These are phyloP conservation scores for Scophthalmus maximus DNA, from an alignment of 2,113 vertebrate species.

Conservation along the genomic window DNA sequence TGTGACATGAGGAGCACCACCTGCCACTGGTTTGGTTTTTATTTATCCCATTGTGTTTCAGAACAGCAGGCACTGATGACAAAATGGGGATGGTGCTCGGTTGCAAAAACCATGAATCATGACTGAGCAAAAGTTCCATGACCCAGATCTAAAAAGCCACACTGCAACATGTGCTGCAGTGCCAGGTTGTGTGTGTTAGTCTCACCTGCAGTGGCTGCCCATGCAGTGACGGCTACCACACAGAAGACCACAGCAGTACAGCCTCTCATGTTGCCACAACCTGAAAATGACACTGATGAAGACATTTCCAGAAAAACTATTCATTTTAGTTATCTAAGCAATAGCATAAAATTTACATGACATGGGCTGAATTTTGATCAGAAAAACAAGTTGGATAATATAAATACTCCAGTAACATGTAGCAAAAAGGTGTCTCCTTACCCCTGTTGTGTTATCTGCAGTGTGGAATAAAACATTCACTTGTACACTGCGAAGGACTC, in stretches of 20 bases:
- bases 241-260: conserved; percentile 40
- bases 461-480: background rate
- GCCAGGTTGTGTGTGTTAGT: background rate
- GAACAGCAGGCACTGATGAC: too few species aligned
- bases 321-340: too few species aligned
- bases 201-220: conserved; percentile 75
- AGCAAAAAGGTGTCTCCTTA: conserved; percentile 23
- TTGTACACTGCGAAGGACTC: background rate
- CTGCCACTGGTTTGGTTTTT: too few species aligned
- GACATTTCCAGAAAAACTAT: background rate
- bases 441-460: conserved; percentile 27
- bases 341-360: background rate
- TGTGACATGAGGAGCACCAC: too few species aligned
- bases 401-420: too few species aligned
- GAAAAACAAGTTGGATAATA: background rate
- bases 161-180: background rate
- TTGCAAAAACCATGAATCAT: background rate
- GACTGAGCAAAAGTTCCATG: background rate
- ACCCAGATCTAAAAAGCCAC: background rate
- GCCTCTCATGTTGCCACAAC: conserved; percentile 55
- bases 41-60: too few species aligned
- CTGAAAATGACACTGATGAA: conserved; percentile 26
- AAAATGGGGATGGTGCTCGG: too few species aligned
- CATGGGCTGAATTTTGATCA: too few species aligned
- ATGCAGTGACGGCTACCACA: conserved; percentile 49